These are phyloP conservation scores for Tragelaphus oryx DNA, from an alignment of 2,797 vertebrate genomes.

Conservation along the genomic window DNA sequence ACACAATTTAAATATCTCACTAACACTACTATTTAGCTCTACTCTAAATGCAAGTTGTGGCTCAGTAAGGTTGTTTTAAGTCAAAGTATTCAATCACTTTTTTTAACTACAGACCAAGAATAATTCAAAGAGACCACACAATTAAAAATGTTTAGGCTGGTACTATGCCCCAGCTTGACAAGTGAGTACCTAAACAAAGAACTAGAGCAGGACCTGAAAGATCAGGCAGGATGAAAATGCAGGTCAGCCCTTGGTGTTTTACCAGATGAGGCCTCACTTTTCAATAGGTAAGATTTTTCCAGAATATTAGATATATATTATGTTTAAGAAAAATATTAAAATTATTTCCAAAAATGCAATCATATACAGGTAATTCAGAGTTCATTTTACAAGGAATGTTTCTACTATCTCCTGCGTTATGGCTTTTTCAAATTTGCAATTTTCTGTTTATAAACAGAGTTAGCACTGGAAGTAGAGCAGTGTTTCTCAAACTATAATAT, in stretches of 20 bases:
- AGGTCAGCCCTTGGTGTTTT: not conserved
- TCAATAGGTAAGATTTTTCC: not conserved
- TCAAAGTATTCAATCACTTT: slow-evolving; percentile 15
- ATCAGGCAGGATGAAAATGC: not conserved
- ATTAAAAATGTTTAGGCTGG: not conserved
- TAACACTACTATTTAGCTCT: not conserved
- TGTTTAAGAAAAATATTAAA: not conserved
- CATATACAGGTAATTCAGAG: not conserved
- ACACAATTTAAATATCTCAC: slow-evolving; percentile 1
- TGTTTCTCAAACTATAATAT: slow-evolving; percentile 10
- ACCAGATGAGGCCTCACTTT: not conserved
- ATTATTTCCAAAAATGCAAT: slow-evolving; percentile 44
- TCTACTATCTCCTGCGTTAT: not conserved
- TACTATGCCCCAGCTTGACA: not conserved
- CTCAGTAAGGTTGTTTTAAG: not conserved
- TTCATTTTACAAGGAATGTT: not conserved
- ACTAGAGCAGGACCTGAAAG: not conserved
- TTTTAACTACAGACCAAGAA: not conserved
- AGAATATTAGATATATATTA: slow-evolving; percentile 1
- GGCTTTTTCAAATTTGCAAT: slow-evolving; percentile 20
- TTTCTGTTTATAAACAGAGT: slow-evolving; percentile 3
- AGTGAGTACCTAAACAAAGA: not conserved
- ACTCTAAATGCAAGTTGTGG: not conserved
- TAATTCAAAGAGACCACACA: not conserved
- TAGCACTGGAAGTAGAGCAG: not conserved